Evolutionary conservation across 2,888 invertebrate species (phyloP).

Genomic region (Tenthredo livida): DNA sequence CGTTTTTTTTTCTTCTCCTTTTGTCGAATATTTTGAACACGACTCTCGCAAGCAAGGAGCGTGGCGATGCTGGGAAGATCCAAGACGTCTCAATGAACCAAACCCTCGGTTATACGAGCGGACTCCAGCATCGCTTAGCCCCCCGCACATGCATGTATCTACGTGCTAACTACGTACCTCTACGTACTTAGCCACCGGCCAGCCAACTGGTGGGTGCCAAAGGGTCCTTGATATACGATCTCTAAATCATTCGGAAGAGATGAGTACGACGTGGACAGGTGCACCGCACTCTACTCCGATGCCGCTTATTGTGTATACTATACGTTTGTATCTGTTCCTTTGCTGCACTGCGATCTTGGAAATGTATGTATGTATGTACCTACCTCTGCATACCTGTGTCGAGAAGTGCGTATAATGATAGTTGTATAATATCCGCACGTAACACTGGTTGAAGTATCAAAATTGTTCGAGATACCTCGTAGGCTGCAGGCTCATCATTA

Average conservation of each 20-base stretch:
- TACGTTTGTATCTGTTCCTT: not conserved
- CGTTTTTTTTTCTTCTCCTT: too few relatives aligned
- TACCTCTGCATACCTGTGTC: too few relatives aligned
- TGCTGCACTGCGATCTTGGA: not conserved
- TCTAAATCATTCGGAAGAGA: conserved; percentile 76
- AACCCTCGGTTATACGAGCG: not conserved
- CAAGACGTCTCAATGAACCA: conserved; percentile 37
- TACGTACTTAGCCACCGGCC: conserved; percentile 10
- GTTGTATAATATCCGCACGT: not conserved
- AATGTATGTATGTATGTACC: too few relatives aligned
- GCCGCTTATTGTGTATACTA: not conserved
- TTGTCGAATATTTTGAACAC: too few relatives aligned
- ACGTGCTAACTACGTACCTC: conserved; percentile 34
- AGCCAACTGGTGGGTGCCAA: conserved; percentile 66
- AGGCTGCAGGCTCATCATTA: not conserved
- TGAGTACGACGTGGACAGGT: conserved; percentile 65
- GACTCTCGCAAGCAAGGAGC: not conserved
- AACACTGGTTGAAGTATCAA: not conserved
- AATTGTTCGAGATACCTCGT: not conserved
- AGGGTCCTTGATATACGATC: conserved; percentile 76
- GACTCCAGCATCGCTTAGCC: conserved; percentile 3
- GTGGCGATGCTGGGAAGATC: not conserved
- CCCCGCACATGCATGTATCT: not conserved
- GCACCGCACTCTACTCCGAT: not conserved
- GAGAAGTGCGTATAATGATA: too few relatives aligned